Evolutionary conservation across 37 sponge, comb jelly and placozoan genomes (phyloP).

Genomic region (Hormiphora californensis): DNA sequence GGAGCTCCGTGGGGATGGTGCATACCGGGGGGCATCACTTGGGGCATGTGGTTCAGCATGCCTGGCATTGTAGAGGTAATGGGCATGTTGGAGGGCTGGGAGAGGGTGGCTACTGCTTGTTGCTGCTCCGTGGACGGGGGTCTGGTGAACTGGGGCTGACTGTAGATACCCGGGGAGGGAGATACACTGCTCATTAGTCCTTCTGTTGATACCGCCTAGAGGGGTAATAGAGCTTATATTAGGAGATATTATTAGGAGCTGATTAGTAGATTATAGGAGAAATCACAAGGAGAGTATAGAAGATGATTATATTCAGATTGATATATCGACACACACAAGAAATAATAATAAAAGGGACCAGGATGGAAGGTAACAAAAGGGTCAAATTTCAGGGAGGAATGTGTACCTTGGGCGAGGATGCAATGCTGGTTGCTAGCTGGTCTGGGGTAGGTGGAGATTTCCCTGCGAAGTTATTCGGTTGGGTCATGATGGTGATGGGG

Average conservation of each 20-base stretch:
- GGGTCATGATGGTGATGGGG: conserved; percentile 54
- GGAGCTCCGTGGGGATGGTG: not conserved
- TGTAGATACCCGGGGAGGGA: not conserved
- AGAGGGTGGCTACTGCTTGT: not conserved
- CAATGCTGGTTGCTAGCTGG: not conserved
- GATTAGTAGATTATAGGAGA: not conserved
- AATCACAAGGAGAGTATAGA: not conserved
- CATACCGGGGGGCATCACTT: not conserved
- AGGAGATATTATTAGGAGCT: not conserved
- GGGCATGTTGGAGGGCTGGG: conserved; percentile 37
- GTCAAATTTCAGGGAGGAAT: not conserved
- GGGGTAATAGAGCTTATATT: not conserved
- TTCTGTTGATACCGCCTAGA: conserved; percentile 22
- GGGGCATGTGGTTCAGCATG: not conserved
- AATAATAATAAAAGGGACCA: not conserved
- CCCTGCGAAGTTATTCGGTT: conserved; percentile 45
- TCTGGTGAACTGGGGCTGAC: conserved; percentile 51
- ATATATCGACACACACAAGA: not conserved
- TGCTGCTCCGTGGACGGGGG: not conserved
- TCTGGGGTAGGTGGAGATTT: not conserved
- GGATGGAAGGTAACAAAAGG: not conserved
- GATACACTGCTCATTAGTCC: conserved; percentile 24
- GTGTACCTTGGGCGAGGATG: not conserved
- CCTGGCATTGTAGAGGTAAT: too few species aligned
- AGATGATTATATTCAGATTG: not conserved